A percentile compares a stretch with the other conserved stretches of the same genome.
These are phyloP conservation scores for Aquatica leii DNA, from an alignment of 2,888 invertebrate genomes.

Conservation along the genomic window DNA sequence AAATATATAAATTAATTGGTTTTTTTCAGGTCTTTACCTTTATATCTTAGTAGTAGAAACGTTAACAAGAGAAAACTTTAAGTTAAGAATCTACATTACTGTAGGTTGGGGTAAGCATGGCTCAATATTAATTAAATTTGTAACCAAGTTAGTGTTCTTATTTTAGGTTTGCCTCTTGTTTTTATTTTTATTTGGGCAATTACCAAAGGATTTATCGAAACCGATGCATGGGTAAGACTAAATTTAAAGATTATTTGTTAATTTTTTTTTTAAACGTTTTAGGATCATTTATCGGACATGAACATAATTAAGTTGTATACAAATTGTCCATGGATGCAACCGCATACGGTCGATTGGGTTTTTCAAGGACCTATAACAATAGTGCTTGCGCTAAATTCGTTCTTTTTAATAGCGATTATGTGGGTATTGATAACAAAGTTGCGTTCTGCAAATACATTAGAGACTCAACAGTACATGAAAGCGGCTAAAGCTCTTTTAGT, in stretches of 20 bases:
- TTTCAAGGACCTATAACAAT: constrained; percentile 84
- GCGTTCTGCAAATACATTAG: constrained; percentile 87
- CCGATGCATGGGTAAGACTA: constrained; percentile 28
- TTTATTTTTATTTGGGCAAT: constrained; percentile 67
- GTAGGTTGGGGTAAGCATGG: constrained; percentile 85
- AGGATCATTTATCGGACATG: constrained; percentile 21
- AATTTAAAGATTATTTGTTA: too few relatives aligned
- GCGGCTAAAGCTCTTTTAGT: constrained; percentile 91
- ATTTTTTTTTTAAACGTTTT: neutral
- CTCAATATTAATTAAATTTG: constrained; percentile 8
- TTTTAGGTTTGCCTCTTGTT: constrained; percentile 66
- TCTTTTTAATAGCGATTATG: constrained; percentile 86
- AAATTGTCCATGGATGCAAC: constrained; percentile 79
- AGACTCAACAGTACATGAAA: constrained; percentile 90
- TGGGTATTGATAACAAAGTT: constrained; percentile 94
- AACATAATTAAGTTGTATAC: constrained; percentile 23
- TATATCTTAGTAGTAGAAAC: constrained; percentile 90
- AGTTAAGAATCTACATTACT: constrained; percentile 78
- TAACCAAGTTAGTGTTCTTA: too few relatives aligned
- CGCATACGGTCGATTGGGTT: constrained; percentile 85
- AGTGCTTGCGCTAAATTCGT: constrained; percentile 82
- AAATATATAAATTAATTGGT: too few relatives aligned
- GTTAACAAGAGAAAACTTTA: constrained; percentile 85
- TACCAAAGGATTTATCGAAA: constrained; percentile 59
- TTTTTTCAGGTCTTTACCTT: constrained; percentile 76